These are phyloP conservation scores for Ibidorhyncha struthersii DNA, from an alignment of 2,113 vertebrate species.

Conservation along the genomic window DNA sequence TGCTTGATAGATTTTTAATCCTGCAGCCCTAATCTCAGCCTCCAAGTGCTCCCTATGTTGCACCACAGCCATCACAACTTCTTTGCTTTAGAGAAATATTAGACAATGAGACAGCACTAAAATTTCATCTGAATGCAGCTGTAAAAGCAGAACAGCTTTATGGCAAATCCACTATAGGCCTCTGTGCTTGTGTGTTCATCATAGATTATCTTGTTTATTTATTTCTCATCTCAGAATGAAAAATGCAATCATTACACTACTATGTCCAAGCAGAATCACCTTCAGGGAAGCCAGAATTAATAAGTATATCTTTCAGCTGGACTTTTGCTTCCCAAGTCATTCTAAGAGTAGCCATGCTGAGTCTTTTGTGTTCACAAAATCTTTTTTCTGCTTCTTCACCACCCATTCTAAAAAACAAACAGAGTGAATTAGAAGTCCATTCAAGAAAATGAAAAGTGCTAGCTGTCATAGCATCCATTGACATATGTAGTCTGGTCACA, in stretches of 20 bases:
- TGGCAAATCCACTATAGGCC: neutral
- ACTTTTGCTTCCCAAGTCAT: conserved; percentile 99
- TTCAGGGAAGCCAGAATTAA: conserved; percentile 93
- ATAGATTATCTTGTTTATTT: neutral
- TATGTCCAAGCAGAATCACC: conserved; percentile 68
- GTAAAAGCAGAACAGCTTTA: neutral
- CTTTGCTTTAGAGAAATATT: neutral
- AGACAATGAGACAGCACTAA: neutral
- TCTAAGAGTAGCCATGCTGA: conserved; percentile 93
- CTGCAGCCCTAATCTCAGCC: neutral
- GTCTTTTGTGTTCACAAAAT: conserved; percentile 95
- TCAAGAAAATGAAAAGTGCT: neutral
- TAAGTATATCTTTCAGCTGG: conserved; percentile 94
- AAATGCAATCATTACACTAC: neutral
- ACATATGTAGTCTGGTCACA: neutral
- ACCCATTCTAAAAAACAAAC: conserved; percentile 79
- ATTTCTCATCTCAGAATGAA: neutral
- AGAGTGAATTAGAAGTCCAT: neutral
- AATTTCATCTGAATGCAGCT: neutral
- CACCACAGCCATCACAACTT: neutral
- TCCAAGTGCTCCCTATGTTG: neutral
- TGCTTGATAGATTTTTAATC: neutral
- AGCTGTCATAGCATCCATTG: neutral
- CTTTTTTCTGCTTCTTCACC: conserved; percentile 90
- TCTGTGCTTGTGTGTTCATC: neutral